Percentiles rank a stretch among this genome's conserved stretches.
Conservation (phyloP, 2,888 invertebrate species). For the Eustalomyia histrio region DNA sequence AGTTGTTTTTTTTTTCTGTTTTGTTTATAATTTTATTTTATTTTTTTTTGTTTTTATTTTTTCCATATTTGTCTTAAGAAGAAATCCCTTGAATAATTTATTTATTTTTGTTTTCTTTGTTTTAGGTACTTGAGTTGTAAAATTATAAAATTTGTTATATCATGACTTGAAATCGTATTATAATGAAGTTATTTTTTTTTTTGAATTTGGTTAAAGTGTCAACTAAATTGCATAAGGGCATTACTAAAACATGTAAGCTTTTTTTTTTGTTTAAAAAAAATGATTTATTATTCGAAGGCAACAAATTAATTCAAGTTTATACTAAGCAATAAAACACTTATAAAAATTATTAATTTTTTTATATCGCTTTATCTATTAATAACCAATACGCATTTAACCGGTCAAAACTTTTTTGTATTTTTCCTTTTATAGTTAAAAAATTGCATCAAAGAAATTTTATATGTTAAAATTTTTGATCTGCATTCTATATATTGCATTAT, state of each 20-base stretch:
- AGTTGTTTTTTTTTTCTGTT: conserved; percentile 17
- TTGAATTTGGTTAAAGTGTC: conserved; percentile 14
- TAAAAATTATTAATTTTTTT: too few relatives aligned
- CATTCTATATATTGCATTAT: too few relatives aligned
- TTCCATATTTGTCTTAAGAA: conserved; percentile 4
- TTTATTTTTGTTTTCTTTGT: conserved; percentile 14
- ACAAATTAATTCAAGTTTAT: too few relatives aligned
- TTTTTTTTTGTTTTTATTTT: background rate
- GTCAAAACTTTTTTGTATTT: too few relatives aligned
- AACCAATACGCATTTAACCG: too few relatives aligned
- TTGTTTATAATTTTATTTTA: background rate
- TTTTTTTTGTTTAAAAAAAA: background rate
- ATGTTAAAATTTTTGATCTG: too few relatives aligned
- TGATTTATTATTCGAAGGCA: background rate
- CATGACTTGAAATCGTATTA: background rate
- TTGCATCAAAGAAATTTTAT: too few relatives aligned
- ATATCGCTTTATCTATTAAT: too few relatives aligned
- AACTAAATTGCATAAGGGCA: background rate
- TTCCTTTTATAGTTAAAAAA: too few relatives aligned
- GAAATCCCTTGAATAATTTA: conserved; percentile 34
- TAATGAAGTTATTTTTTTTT: conserved; percentile 1
- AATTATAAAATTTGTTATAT: conserved; percentile 5
- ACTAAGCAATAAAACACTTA: too few relatives aligned
- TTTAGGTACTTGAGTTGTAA: conserved; percentile 56
- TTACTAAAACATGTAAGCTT: background rate